Percentiles rank a stretch among this genome's conserved stretches.
phyloP scores from a whole-genome alignment of 1,140 invertebrate species.

The Brachionus sp. region DNA sequence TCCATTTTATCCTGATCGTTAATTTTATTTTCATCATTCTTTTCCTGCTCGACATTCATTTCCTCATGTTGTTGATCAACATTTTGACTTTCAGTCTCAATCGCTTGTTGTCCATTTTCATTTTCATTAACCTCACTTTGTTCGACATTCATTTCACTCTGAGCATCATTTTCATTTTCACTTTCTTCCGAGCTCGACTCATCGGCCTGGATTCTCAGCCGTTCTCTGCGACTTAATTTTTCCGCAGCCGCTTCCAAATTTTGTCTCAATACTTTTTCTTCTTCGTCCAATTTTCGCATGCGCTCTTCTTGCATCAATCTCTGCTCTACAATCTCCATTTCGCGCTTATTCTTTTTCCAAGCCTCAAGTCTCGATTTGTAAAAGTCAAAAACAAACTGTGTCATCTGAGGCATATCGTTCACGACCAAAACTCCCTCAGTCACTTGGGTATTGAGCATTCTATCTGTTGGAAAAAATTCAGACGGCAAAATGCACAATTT shows the following conservation, averaged over 20 bases:
- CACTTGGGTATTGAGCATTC: background rate
- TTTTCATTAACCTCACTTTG: background rate
- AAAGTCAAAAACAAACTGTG: conserved; percentile 46
- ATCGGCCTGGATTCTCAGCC: background rate
- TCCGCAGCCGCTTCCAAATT: background rate
- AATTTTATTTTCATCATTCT: background rate
- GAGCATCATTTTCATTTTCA: background rate
- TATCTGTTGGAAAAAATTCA: conserved; percentile 10
- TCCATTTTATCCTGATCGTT: background rate
- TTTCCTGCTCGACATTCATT: background rate
- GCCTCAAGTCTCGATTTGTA: conserved; percentile 16
- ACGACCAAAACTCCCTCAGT: background rate
- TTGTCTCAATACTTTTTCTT: conserved; percentile 32
- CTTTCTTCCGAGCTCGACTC: conserved; percentile 1
- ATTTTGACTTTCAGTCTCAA: background rate
- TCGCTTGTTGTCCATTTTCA: background rate
- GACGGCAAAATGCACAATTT: conserved; percentile 17
- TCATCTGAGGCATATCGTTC: conserved; percentile 37
- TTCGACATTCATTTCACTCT: background rate
- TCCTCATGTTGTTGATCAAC: background rate
- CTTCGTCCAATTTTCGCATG: background rate
- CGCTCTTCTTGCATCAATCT: conserved; percentile 17
- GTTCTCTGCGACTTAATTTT: background rate
- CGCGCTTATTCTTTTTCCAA: conserved; percentile 30
- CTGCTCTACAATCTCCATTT: background rate